Evolutionary conservation across 2,888 invertebrate species (phyloP), one percentile per base, ranked within the genome.

Genomic region (Desoria tigrina): DNA sequence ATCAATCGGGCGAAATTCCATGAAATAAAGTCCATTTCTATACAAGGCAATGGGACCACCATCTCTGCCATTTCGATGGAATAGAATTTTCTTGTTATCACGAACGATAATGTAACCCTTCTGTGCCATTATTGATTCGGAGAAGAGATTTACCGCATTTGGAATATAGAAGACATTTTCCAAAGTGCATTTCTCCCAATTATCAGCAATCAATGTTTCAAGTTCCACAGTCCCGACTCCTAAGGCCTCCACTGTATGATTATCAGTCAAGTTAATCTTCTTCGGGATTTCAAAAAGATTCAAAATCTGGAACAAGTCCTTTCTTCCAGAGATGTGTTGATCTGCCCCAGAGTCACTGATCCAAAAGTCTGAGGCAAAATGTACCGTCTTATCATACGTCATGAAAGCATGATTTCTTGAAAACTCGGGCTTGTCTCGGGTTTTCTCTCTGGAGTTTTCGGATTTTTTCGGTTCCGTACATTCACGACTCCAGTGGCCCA

Each of bases 81-180:
- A 6, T 16, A 6, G 6, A 16, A 9, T n/a, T 45, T 45, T 9
- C 6, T 6, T 6, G 21, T 23, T 18, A 7, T 51, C 26, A 7
- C 53, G 6, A 1, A 42, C 27, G 23, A 60, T 60, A 23, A 1
- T 9, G 26, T 45, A 65, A 1, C 60, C 54, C 9, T 49, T 42
- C 4, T 45, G 11, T 9, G 60, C 55, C 37, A 60, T 14, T 2
- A 55, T 37, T 14, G 3, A 16, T 23, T 65, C 65, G 6, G 65
- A 65, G 26, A 65, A 65, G 1, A 65, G 39, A 26, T 65, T 65
- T 14, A 50, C 49, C 7, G 53, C 53, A 4, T 53, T 42, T 2
- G 51, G 51, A 1, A 64, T 28, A 24, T 51, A 53, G 49, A 64
- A 26, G 1, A 58, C 58, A 42, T 59, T 18, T 2, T 53, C 4